Conservation (phyloP, 2,888 invertebrate species). For the Allygus modestus region DNA sequence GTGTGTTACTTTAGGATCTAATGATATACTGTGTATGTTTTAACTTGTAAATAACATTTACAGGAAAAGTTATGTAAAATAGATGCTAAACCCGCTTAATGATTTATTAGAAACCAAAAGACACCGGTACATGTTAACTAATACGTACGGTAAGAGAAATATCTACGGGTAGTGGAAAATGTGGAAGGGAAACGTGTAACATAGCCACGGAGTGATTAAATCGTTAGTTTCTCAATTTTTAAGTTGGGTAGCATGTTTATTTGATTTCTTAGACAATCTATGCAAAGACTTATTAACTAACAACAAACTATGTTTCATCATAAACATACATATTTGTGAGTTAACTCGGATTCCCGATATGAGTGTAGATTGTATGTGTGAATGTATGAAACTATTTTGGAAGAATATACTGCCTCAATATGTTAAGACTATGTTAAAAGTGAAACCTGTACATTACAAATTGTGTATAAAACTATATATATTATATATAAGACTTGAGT, state of each 20-base stretch:
- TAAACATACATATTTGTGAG: constrained; percentile 52
- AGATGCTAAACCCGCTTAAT: constrained; percentile 50
- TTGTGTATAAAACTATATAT: constrained; percentile 59
- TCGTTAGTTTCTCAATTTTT: neutral
- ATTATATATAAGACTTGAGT: constrained; percentile 59
- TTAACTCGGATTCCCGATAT: constrained; percentile 39
- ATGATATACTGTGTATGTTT: constrained; percentile 50
- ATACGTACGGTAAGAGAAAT: constrained; percentile 44
- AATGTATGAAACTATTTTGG: constrained; percentile 57
- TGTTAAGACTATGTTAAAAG: constrained; percentile 61
- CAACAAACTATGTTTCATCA: constrained; percentile 33
- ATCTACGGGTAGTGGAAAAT: constrained; percentile 30
- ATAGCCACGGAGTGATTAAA: constrained; percentile 26
- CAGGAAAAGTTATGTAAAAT: constrained; percentile 50
- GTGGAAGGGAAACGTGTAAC: constrained; percentile 19
- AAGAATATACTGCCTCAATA: constrained; percentile 61
- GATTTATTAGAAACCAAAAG: constrained; percentile 48
- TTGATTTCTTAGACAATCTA: constrained; percentile 63
- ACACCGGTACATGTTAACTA: constrained; percentile 57
- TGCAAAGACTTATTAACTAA: constrained; percentile 51
- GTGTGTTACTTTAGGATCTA: constrained; percentile 53
- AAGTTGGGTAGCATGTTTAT: constrained; percentile 46
- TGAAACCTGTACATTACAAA: constrained; percentile 55
- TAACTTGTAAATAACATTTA: constrained; percentile 54
- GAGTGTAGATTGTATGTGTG: constrained; percentile 49